Evolutionary conservation across 1,140 invertebrate genomes (phyloP).

Genomic region (Bombus picipes): DNA sequence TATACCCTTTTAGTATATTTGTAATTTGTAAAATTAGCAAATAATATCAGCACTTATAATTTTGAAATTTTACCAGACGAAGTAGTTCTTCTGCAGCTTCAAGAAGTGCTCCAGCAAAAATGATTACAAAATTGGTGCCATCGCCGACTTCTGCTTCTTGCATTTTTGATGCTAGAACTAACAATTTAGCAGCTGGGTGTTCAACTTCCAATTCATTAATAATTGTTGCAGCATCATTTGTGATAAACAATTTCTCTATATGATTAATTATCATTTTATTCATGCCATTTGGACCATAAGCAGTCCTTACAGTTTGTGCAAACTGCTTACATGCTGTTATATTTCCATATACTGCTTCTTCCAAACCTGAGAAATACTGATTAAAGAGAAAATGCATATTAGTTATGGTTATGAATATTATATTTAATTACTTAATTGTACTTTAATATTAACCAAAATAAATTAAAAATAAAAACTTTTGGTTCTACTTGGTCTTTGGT

Average conservation of each 20-base stretch:
- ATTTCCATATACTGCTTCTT: slow-evolving; percentile 98
- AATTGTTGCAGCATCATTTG: slow-evolving; percentile 99
- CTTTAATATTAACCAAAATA: not conserved
- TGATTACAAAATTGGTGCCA: slow-evolving; percentile 99
- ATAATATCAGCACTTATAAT: not conserved
- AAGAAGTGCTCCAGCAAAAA: slow-evolving; percentile 95
- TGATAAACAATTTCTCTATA: slow-evolving; percentile 98
- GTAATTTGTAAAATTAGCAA: not conserved
- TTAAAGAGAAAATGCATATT: slow-evolving; percentile 51
- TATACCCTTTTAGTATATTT: slow-evolving; percentile 11
- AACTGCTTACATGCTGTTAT: slow-evolving; percentile 98
- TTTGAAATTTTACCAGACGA: slow-evolving; percentile 85
- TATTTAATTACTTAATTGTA: slow-evolving; percentile 19
- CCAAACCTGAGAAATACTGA: slow-evolving; percentile 97
- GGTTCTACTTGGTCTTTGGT: too few species aligned
- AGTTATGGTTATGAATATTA: not conserved
- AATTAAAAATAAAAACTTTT: slow-evolving; percentile 29
- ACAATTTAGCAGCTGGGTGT: slow-evolving; percentile 99
- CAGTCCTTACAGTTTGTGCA: slow-evolving; percentile 94
- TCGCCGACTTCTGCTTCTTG: slow-evolving; percentile 99
- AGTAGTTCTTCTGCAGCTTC: slow-evolving; percentile 96
- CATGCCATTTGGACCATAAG: slow-evolving; percentile 99
- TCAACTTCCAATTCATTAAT: slow-evolving; percentile 98
- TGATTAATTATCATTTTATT: slow-evolving; percentile 99
- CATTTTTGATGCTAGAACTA: slow-evolving; percentile 98